These are phyloP conservation scores for Tetragonisca angustula DNA, from an alignment of 2,888 invertebrate species.

Conservation along the genomic window DNA sequence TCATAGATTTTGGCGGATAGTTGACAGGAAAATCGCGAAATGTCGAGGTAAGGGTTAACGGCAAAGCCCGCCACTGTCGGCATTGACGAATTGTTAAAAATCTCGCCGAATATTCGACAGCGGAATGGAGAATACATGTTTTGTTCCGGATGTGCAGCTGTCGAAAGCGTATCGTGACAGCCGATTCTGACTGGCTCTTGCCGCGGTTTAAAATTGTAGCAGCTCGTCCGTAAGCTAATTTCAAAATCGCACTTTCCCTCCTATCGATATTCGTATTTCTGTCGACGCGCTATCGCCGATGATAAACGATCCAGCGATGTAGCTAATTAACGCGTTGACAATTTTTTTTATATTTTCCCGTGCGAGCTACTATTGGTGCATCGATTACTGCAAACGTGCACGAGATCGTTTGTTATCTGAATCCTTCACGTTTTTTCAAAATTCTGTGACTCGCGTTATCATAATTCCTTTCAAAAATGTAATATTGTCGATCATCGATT, in stretches of 20 bases:
- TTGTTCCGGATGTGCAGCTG: constrained; percentile 48
- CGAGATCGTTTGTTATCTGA: too few relatives aligned
- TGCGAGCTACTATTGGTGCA: too few relatives aligned
- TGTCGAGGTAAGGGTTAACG: constrained; percentile 49
- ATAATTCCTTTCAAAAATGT: too few relatives aligned
- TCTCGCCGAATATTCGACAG: constrained; percentile 58
- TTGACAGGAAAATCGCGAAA: constrained; percentile 50
- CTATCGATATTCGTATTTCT: not conserved
- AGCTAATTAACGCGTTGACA: not conserved
- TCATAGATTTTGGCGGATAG: constrained; percentile 14
- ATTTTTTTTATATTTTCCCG: too few relatives aligned
- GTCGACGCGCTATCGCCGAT: not conserved
- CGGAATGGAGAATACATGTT: constrained; percentile 62
- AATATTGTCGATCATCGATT: too few relatives aligned
- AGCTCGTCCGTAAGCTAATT: constrained; percentile 35
- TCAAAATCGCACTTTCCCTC: constrained; percentile 23
- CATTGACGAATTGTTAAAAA: constrained; percentile 65
- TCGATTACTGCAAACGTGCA: too few relatives aligned
- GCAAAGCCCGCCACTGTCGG: constrained; percentile 28
- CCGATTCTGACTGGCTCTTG: constrained; percentile 30
- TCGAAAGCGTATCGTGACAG: constrained; percentile 46
- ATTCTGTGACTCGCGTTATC: too few relatives aligned
- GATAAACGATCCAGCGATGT: not conserved
- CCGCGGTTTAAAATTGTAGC: constrained; percentile 42
- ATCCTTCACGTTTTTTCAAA: too few relatives aligned